Base-by-base conservation (phyloP, 1,140 invertebrate genomes). In the Stegodyphus mimosarum region DNA sequence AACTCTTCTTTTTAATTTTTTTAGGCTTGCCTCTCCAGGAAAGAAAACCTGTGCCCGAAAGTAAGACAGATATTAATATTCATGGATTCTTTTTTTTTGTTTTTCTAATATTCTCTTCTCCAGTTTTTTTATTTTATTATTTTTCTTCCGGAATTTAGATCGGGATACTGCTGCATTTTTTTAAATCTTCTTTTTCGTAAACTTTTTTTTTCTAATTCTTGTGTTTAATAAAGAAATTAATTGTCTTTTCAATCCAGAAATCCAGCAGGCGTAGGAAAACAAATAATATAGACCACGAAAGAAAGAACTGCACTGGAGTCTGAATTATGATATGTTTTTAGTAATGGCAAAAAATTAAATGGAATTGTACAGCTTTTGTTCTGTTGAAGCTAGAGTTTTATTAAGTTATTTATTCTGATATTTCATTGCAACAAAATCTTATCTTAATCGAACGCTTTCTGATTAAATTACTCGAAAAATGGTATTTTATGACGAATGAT, bases 51-150 rank as follows among this genome's bases (percentile, higher is more conserved):
- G 33, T 51, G 6, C 73, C 17, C 17, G 83, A 84, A 84, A 84
- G 83, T 84, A 84, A 84, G 83, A 70, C 73, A 33, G 66, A 83
- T 83, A 83, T 83, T 83, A 83, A 83, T 83, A 83, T 83, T 83
- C 80, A 83, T 83, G 71, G 63, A 83, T 72, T 72, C 5, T 53
- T 78, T 76, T 15, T 48, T 78, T 10, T 52, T 3, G 52, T 49
- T 53, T 78, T 52, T 69, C 18, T 17, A 63, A 18, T 60, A 4
- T 76, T 18, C 6, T 71, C 60, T 18, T 33, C 33, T 33, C 3
- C 10, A 77, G 15, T 79, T 15, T 51, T 71, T 52, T 48, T 17
- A 48, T n/a, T 33, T 33, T 33, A 33, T 33, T 33, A 33, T 33
- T 33, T 51, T 74, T 66, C 69, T 60, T 60, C 55, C 15, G 15